Conservation (phyloP, 92 coral and sea anemone genomes). For the Ricordea florida region DNA sequence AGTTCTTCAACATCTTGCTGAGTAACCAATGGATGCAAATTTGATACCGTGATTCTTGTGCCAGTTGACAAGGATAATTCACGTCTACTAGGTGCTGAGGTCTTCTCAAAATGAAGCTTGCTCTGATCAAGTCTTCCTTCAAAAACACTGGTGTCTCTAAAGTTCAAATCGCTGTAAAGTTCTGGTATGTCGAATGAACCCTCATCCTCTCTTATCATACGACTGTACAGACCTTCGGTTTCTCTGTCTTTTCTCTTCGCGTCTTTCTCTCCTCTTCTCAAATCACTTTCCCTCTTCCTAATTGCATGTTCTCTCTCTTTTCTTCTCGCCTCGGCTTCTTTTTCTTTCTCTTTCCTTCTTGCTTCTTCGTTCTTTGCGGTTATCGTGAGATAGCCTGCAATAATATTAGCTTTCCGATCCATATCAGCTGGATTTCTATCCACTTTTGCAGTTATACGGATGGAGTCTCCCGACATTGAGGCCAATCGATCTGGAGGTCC, state of each 20-base stretch:
- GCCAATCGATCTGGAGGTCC: constrained; percentile 63
- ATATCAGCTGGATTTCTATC: constrained; percentile 21
- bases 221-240: neutral
- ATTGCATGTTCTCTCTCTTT: constrained; percentile 9
- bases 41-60: constrained; percentile 76
- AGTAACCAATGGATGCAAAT: constrained; percentile 77
- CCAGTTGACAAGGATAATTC: neutral
- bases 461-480: constrained; percentile 50
- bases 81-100: constrained; percentile 14
- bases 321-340: neutral
- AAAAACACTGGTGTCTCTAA: constrained; percentile 12
- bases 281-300: neutral
- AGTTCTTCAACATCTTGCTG: constrained; percentile 84
- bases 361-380: constrained; percentile 61
- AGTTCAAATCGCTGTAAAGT: neutral
- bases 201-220: neutral
- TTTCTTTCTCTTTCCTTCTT: neutral
- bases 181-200: constrained; percentile 6
- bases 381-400: constrained; percentile 64
- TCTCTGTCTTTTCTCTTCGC: neutral
- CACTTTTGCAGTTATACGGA: constrained; percentile 60
- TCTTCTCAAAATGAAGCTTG: constrained; percentile 8
- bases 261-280: neutral
- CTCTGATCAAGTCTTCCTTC: constrained; percentile 62
- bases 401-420: constrained; percentile 55